A percentile compares a stretch with the other conserved stretches of the same genome.
These are phyloP conservation scores for Ophonus ardosiacus DNA, from an alignment of 2,888 invertebrate species.

Conservation along the genomic window DNA sequence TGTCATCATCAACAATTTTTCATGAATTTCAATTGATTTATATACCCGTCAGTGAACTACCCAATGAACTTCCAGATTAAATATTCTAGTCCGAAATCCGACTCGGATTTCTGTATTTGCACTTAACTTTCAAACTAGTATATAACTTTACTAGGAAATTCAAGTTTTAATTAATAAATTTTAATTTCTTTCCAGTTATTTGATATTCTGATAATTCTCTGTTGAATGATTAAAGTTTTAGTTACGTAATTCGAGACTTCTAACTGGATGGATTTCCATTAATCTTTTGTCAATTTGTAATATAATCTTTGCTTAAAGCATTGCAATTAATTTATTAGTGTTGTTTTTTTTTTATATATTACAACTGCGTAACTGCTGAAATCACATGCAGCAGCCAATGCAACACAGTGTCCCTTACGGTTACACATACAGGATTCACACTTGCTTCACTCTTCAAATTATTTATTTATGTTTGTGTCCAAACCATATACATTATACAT, in stretches of 20 bases:
- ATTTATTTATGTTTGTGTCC: too few relatives aligned
- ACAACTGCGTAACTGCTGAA: not conserved
- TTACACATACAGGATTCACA: too few relatives aligned
- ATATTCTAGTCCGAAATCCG: not conserved
- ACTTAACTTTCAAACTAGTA: not conserved
- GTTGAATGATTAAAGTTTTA: not conserved
- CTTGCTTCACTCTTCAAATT: too few relatives aligned
- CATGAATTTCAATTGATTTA: constrained; percentile 9
- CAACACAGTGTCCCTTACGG: too few relatives aligned
- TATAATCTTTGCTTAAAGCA: not conserved
- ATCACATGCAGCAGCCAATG: not conserved
- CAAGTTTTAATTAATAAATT: not conserved
- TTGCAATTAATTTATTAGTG: not conserved
- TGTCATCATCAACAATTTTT: constrained; percentile 7
- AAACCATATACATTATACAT: too few relatives aligned
- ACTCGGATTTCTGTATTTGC: not conserved
- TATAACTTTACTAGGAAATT: not conserved
- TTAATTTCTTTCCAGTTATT: not conserved
- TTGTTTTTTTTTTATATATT: not conserved
- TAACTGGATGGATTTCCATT: not conserved
- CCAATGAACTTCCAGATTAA: not conserved
- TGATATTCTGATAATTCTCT: not conserved
- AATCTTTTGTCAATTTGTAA: not conserved
- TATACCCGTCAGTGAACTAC: not conserved
- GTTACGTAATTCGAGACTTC: not conserved